Base-by-base conservation (phyloP, 2,113 vertebrate genomes). In the Psilopogon haemacephalus region DNA sequence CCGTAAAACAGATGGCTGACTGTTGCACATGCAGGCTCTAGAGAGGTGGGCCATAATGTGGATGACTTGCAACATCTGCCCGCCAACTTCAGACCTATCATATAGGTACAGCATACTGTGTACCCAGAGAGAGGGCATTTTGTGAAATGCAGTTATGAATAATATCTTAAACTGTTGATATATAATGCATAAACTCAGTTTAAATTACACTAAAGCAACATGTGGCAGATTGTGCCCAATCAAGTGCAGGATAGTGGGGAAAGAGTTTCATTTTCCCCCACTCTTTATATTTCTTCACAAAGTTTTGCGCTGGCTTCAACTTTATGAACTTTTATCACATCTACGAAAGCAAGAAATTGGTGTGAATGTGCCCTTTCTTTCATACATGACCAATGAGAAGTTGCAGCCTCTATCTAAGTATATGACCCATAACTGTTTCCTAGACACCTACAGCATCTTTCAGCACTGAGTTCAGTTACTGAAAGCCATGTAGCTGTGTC, bases 31-130 rank as follows among this genome's bases (percentile, higher is more conserved):
- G 28, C 48, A 63, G 64, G 65, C 93, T 92, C 92, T 55, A 8
- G 95, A 95, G 96, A 97, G 59, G 81, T 40, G 40, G 35, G 58
- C 71, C 55, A 40, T 88, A 32, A 70, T 90, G 62, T 32, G 40
- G 69, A 55, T 94, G 85, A 91, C 76, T 89, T 95, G 79, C 75
- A 96, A 95, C 94, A 96, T 96, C 95, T 96, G 94, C 68, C 59
- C 0, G 0, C 69, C 78, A 93, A 75, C 76, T 89, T 79, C 26
- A 84, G 74, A 88, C 48, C 52, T 94, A 16, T 65, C 55, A 86
- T 64, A 40, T 15, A 88, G 76, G 64, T 88, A 68, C 42, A 80
- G 50, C 35, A 73, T 33, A 20, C 9, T 64, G 2, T 52, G 32
- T 73, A 13, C n/a, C 63, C 73, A 93, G 67, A 93, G 72, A 86